Percentiles rank a stretch among this genome's conserved stretches.
Evolutionary conservation across 2,888 invertebrate genomes (phyloP).

Genomic region (Lathronympha strigana): DNA sequence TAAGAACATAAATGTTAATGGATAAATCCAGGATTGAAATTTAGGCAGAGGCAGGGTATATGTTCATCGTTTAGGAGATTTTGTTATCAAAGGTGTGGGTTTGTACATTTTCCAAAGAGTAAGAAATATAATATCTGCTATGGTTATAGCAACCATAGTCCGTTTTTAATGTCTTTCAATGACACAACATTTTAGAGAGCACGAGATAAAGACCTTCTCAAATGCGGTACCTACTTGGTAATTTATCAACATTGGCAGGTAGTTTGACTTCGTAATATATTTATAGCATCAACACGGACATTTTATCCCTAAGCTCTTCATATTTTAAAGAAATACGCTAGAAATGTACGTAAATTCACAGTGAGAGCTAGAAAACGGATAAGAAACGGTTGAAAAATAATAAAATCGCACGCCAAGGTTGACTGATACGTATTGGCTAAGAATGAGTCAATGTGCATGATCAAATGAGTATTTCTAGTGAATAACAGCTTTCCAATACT

Average conservation of each 20-base stretch:
- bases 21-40: too few relatives aligned
- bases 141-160: not conserved
- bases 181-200: not conserved
- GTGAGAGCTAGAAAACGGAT: not conserved
- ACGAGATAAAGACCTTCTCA: constrained; percentile 29
- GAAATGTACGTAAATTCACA: not conserved
- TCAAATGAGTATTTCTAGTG: not conserved
- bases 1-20: too few relatives aligned
- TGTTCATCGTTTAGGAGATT: not conserved
- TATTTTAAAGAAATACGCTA: not conserved
- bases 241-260: constrained; percentile 40
- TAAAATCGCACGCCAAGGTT: constrained; percentile 35
- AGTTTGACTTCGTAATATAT: constrained; percentile 19
- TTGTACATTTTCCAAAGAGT: not conserved
- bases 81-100: not conserved
- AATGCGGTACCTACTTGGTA: constrained; percentile 27
- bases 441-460: not conserved
- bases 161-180: not conserved
- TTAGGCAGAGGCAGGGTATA: too few relatives aligned
- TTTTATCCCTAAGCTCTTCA: not conserved
- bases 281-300: not conserved
- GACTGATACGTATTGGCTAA: constrained; percentile 24
- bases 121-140: not conserved
- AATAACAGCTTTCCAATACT: constrained; percentile 45
- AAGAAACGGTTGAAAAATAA: constrained; percentile 25